phyloP scores from a whole-genome alignment of 1,140 invertebrate genomes.

The Pomacea maculata region DNA sequence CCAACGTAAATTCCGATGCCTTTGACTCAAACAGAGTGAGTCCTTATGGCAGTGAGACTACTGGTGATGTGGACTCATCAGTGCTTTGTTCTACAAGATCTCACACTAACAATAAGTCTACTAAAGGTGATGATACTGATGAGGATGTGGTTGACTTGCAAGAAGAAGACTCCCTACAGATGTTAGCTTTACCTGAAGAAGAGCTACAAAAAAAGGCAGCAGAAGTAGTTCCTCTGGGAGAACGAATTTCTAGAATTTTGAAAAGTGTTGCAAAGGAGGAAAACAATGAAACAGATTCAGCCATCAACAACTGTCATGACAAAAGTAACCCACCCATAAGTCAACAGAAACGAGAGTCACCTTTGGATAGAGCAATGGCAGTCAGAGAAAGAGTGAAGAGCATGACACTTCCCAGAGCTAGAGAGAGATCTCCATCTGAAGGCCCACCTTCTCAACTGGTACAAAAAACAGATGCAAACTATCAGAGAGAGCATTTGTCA shows the following conservation, averaged over 20 bases:
- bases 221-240: not conserved
- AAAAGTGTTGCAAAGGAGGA: constrained; percentile 10
- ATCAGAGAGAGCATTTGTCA: not conserved
- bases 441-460: not conserved
- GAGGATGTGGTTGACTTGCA: constrained; percentile 9
- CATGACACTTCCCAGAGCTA: constrained; percentile 18
- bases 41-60: constrained; percentile 27
- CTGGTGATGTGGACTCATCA: constrained; percentile 26
- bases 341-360: constrained; percentile 7
- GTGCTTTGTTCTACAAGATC: constrained; percentile 17
- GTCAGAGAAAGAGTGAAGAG: constrained; percentile 35
- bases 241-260: constrained; percentile 9
- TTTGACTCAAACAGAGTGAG: constrained; percentile 26
- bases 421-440: constrained; percentile 5
- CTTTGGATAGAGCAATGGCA: constrained; percentile 35
- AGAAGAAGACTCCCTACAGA: not conserved
- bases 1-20: not conserved
- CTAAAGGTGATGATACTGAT: not conserved
- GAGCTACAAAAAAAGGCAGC: not conserved
- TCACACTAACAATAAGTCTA: not conserved
- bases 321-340: not conserved
- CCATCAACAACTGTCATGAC: not conserved
- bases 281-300: not conserved
- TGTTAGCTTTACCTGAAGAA: not conserved
- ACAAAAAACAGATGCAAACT: not conserved